Percentiles rank a stretch among this genome's conserved stretches.
Conservation (phyloP, 2,113 vertebrate species). For the Pristiophorus japonicus region DNA sequence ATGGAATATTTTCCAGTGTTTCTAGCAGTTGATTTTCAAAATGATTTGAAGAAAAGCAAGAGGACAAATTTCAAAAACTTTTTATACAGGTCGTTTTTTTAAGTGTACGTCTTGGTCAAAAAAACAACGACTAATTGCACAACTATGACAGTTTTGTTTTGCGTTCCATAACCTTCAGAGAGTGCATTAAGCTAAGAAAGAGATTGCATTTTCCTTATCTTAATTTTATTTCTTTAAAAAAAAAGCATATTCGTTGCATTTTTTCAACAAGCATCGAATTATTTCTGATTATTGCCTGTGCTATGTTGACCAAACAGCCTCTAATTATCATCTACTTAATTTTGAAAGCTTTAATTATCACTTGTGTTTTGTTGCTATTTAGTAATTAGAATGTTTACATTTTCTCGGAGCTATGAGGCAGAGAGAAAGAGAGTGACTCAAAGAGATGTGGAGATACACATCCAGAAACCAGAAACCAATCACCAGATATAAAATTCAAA, state of each 20-base stretch:
- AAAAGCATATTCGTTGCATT: too few species aligned
- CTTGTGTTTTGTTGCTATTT: background rate
- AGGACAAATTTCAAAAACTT: background rate
- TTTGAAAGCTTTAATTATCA: background rate
- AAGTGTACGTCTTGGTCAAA: background rate
- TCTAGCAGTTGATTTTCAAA: background rate
- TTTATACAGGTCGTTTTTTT: background rate
- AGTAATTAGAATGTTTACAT: background rate
- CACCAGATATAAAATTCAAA: background rate
- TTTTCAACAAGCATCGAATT: too few species aligned
- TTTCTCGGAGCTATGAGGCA: background rate
- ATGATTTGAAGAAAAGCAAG: background rate
- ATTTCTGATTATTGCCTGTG: too few species aligned
- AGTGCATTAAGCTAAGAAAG: too few species aligned
- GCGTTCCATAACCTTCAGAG: too few species aligned
- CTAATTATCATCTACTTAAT: background rate
- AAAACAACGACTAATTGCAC: background rate
- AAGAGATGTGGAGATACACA: background rate
- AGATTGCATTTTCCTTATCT: too few species aligned
- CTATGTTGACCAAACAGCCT: too few species aligned
- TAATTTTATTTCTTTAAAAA: too few species aligned
- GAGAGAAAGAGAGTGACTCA: background rate
- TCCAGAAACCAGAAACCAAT: background rate
- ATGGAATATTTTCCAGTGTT: background rate
- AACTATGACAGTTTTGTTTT: too few species aligned